Evolutionary conservation across 1,140 invertebrate genomes (phyloP).

Genomic region (Drosophila saltans): DNA sequence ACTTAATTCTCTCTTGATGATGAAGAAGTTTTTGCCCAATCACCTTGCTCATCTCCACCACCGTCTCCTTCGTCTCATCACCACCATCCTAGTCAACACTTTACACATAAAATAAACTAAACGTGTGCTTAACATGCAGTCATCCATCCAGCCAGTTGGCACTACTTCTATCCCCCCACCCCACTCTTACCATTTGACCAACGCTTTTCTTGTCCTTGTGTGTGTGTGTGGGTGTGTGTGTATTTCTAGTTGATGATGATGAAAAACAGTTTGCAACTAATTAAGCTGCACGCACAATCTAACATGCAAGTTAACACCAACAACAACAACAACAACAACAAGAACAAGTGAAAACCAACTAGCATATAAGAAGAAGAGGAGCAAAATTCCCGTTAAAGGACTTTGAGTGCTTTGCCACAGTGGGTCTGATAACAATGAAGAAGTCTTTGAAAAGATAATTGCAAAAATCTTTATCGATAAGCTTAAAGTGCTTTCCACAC

Average conservation of each 20-base stretch:
- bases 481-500: no score
- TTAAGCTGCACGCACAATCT: constrained; percentile 81
- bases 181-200: constrained; percentile 17
- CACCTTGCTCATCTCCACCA: not conserved
- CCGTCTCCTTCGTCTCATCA: not conserved
- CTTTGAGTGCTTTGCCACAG: constrained; percentile 4
- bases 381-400: not conserved
- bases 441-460: not conserved
- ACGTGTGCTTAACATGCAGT: constrained; percentile 64
- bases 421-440: not conserved
- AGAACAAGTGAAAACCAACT: constrained; percentile 19
- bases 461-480: not conserved
- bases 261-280: constrained; percentile 80
- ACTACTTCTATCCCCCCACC: not conserved
- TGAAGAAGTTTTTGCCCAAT: constrained; percentile 34
- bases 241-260: constrained; percentile 49
- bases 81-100: constrained; percentile 20
- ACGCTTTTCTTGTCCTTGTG: constrained; percentile 18
- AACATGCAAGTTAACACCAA: constrained; percentile 77
- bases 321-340: constrained; percentile 31
- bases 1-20: constrained; percentile 46
- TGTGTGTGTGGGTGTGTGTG: not conserved
- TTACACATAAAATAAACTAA: constrained; percentile 36
- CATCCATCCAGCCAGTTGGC: not conserved
- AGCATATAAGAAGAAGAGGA: constrained; percentile 20